Conservation (phyloP, 2,797 vertebrate genomes). For the Cynopterus sphinx region DNA sequence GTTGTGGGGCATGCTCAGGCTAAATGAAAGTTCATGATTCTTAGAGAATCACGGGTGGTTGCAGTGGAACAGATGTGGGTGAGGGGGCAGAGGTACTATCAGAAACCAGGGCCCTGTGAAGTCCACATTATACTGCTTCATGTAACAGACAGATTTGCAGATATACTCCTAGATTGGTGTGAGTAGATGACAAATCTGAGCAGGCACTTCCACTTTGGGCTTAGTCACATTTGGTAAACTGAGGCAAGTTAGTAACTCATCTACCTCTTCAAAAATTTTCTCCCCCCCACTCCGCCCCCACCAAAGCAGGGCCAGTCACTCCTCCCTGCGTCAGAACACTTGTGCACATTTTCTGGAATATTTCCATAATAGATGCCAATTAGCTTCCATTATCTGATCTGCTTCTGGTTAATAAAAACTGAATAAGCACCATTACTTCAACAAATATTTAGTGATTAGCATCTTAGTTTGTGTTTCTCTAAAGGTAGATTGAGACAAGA, state of each 20-base stretch:
- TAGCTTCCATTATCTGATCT: neutral
- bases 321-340: neutral
- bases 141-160: neutral
- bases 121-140: neutral
- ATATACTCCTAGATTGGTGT: neutral
- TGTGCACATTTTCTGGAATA: neutral
- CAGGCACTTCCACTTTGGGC: neutral
- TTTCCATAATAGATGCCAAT: too few species aligned
- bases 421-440: neutral
- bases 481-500: neutral
- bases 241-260: neutral
- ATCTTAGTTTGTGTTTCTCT: neutral
- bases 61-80: neutral
- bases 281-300: too few species aligned
- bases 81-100: neutral
- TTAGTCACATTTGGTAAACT: neutral
- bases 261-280: neutral
- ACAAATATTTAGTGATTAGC: neutral
- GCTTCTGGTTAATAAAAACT: neutral
- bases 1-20: neutral
- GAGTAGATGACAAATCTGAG: neutral
- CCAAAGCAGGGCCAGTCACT: neutral
- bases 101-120: neutral
- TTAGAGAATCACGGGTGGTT: neutral
- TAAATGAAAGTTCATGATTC: neutral